Percentiles rank a stretch among this genome's conserved stretches.
phyloP scores from a whole-genome alignment of 2,888 invertebrate species.

The Drosophila sordidula region DNA sequence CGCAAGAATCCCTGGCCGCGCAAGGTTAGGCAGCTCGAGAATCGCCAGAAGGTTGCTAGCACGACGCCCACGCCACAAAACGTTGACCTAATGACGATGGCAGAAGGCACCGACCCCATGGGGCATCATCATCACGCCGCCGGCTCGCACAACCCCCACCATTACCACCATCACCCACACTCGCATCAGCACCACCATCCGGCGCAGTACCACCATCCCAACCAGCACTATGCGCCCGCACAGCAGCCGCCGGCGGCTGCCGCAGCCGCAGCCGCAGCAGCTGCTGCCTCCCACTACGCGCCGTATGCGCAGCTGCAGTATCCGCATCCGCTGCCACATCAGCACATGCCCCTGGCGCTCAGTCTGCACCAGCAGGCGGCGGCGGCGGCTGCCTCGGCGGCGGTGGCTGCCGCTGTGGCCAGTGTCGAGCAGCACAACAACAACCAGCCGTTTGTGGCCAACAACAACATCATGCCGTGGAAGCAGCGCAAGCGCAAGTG shows the following conservation, averaged over 20 bases:
- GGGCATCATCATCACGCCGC: conserved; percentile 85
- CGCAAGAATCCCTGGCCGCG: conserved; percentile 63
- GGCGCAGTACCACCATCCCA: conserved; percentile 69
- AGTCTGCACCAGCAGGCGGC: conserved; percentile 82
- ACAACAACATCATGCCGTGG: conserved; percentile 87
- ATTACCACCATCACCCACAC: conserved; percentile 78
- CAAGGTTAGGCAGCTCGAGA: conserved; percentile 43
- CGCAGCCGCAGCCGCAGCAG: conserved; percentile 32
- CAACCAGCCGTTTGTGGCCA: conserved; percentile 87
- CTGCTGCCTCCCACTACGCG: conserved; percentile 67
- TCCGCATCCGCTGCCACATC: conserved; percentile 73
- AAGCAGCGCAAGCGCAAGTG: conserved; percentile 92
- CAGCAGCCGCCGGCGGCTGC: conserved; percentile 47
- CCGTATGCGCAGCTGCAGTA: conserved; percentile 74
- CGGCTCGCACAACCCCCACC: conserved; percentile 83
- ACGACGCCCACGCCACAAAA: conserved; percentile 68
- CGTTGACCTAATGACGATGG: conserved; percentile 90
- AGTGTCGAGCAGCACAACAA: conserved; percentile 84
- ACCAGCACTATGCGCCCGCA: conserved; percentile 56
- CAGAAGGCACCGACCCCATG: conserved; percentile 88
- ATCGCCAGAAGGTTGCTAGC: conserved; percentile 42
- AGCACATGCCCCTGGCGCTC: conserved; percentile 78
- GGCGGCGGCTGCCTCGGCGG: conserved; percentile 75
- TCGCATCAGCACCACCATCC: conserved; percentile 67
- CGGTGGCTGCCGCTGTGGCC: conserved; percentile 63